Conservation (phyloP, 2,888 invertebrate species). For the Pelosia muscerda region DNA sequence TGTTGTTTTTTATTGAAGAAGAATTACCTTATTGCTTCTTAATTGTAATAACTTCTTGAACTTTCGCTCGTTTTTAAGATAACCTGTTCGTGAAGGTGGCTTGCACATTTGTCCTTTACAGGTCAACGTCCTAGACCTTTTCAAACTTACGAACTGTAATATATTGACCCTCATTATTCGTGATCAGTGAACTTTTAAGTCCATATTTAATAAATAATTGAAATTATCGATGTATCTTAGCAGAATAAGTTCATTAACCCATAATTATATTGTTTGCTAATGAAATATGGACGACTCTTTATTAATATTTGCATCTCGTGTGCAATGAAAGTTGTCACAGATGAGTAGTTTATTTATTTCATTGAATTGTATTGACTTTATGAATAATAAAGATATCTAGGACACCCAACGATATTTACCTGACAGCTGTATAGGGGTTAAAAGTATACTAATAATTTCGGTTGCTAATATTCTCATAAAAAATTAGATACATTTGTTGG, state of each 20-base stretch:
- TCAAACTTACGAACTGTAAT: neutral
- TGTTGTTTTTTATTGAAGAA: too few species aligned
- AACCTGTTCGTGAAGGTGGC: neutral
- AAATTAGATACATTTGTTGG: neutral
- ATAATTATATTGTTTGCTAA: neutral
- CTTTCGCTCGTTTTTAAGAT: neutral
- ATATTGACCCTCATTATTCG: neutral
- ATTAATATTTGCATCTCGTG: neutral
- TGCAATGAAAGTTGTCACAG: neutral
- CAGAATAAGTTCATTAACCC: neutral
- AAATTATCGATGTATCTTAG: neutral
- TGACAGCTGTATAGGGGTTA: too few species aligned
- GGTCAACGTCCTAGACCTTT: neutral
- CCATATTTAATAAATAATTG: neutral
- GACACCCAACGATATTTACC: neutral
- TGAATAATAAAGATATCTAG: neutral
- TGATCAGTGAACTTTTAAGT: neutral
- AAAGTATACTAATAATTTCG: too few species aligned
- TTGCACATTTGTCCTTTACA: neutral
- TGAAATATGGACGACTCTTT: neutral
- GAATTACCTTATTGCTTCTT: neutral
- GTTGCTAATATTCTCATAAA: too few species aligned
- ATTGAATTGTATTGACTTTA: neutral
- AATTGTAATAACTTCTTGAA: neutral
- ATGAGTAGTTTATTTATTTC: neutral